Base-by-base conservation (phyloP, 2,113 vertebrate genomes). In the Lampris megalopsis region DNA sequence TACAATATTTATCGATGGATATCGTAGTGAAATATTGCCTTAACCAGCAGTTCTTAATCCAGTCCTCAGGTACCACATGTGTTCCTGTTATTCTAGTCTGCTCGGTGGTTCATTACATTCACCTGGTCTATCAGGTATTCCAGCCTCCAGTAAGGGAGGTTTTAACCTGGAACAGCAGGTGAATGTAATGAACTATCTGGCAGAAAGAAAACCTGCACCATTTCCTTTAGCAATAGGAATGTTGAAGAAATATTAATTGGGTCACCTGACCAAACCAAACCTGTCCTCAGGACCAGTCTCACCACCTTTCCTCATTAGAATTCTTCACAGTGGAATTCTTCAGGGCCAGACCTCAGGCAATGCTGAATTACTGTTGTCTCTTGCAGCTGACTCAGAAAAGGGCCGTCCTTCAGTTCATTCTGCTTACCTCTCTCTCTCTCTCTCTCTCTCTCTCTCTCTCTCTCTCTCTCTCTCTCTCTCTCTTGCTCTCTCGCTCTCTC, bases 301-400 rank as follows among this genome's bases (percentile, higher is more conserved):
- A 40, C 61, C 9, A 24, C 38, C 37, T 63, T 42, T 57, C n/a
- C 54, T 77, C 69, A 43, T 41, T 57, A 41, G 47, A 67, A 53
- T 24, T 75, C 70, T 81, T 43, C 79, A 75, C 50, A 49, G 45
- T 47, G 41, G 70, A 80, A 84, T 65, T 73, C 45, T 80, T 13
- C 9, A 41, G 47, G 35, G 68, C n/a, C 36, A 48, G 49, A 41
- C 63, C 60, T 62, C 52, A 41, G n/a, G 56, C 43, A 1, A 41
- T 10, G 63, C 41, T 48, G 36, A 67, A 60, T 42, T 73, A 77
- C 45, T 48, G 68, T 79, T 75, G 73, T 64, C 69, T 60, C 67
- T 66, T 58, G 35, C 48, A 81, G 60, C 64, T 68, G 70, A 80
- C 49, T n/a, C 24, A 54, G 38, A 13, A 59, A 59, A 56, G 75